These are phyloP conservation scores for Lamellibrachia columna DNA, from an alignment of 2,888 invertebrate species.

Conservation along the genomic window DNA sequence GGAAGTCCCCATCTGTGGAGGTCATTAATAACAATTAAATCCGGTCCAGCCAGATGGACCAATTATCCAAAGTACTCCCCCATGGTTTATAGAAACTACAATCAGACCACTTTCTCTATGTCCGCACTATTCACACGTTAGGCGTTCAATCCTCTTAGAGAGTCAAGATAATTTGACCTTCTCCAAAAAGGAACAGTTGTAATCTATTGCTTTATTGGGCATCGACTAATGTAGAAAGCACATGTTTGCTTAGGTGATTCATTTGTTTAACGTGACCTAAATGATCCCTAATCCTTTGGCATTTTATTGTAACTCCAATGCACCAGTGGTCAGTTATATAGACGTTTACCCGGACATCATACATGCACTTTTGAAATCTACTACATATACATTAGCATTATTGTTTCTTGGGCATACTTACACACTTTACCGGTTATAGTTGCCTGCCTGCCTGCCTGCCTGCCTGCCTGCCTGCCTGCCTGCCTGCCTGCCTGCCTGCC, in stretches of 20 bases:
- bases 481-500: no score
- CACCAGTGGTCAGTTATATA: background rate
- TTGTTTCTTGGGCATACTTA: no score
- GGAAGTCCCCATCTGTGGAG: background rate
- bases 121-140: background rate
- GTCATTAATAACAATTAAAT: conserved; percentile 5
- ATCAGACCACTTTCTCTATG: background rate
- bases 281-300: background rate
- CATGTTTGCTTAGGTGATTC: background rate
- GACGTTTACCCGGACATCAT: no score
- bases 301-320: background rate
- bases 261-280: no score
- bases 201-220: background rate
- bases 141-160: background rate
- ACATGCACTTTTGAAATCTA: no score
- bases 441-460: no score
- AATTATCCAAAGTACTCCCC: background rate
- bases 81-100: background rate
- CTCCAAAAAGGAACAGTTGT: background rate
- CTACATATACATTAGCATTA: no score
- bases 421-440: no score
- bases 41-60: background rate
- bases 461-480: no score
- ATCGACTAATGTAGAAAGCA: background rate
- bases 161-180: background rate